phyloP scores from a whole-genome alignment of 2,113 vertebrate genomes.

The Peromyscus polionotus region DNA sequence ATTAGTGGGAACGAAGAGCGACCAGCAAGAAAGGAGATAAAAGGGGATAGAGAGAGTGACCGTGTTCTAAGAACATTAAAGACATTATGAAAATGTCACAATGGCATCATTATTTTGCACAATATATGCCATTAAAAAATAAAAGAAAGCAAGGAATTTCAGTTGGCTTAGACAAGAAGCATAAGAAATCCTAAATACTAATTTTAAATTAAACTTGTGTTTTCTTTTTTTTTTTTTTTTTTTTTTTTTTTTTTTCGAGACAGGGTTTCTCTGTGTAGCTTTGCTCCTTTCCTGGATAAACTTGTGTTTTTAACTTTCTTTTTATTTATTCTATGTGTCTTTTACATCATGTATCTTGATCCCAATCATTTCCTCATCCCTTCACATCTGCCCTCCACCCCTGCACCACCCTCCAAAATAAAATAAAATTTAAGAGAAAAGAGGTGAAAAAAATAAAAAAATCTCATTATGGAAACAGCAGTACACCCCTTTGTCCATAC shows the following conservation, averaged over 20 bases:
- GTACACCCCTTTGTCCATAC: not conserved
- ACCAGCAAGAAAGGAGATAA: not conserved
- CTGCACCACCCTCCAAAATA: not conserved
- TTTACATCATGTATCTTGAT: not conserved
- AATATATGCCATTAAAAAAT: not conserved
- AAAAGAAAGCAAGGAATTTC: not conserved
- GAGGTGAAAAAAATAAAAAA: not conserved
- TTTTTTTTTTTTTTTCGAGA: too few species aligned
- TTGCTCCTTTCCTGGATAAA: too few species aligned
- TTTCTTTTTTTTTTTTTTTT: not conserved
- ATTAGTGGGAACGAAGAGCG: too few species aligned
- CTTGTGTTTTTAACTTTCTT: not conserved
- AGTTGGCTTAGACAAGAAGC: constrained; percentile 18
- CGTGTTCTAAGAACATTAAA: too few species aligned
- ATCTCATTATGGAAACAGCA: not conserved
- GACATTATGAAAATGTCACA: not conserved
- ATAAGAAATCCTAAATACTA: not conserved
- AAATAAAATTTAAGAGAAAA: not conserved
- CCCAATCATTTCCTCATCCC: not conserved
- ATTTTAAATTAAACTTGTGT: not conserved
- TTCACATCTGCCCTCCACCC: not conserved
- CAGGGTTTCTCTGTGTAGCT: too few species aligned
- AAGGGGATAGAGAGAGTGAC: too few species aligned
- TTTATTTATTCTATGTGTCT: not conserved
- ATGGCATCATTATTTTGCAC: not conserved